Conservation (phyloP, 2,797 vertebrate species). For the Geotrypetes seraphini region DNA sequence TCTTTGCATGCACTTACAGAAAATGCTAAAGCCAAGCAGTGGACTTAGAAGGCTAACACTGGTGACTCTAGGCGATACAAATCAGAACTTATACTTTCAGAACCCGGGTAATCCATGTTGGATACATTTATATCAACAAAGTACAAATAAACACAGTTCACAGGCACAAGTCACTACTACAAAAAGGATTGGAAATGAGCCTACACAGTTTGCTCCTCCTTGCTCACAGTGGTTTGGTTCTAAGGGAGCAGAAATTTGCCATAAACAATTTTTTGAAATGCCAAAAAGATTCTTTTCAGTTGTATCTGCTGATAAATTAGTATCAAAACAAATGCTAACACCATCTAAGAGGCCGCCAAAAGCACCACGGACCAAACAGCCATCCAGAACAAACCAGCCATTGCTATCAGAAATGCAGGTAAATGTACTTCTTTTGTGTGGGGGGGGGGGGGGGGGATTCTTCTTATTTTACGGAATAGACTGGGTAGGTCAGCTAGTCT, state of each 20-base stretch:
- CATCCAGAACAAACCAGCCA: slow-evolving; percentile 81
- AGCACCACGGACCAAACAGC: slow-evolving; percentile 88
- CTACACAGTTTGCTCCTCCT: neutral
- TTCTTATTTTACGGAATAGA: neutral
- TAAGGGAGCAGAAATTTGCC: neutral
- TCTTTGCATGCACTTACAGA: slow-evolving; percentile 4
- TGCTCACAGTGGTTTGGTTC: neutral
- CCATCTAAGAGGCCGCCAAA: slow-evolving; percentile 72
- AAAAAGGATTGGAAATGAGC: neutral
- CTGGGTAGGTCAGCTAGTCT: too few relatives aligned
- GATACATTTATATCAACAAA: neutral
- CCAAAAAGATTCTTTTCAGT: slow-evolving; percentile 50
- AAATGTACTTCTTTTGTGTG: neutral
- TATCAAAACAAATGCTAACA: slow-evolving; percentile 50
- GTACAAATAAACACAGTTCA: too few relatives aligned
- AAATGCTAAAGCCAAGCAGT: neutral
- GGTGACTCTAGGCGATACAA: neutral
- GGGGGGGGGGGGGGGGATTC: neutral
- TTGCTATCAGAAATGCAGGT: slow-evolving; percentile 60
- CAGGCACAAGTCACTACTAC: neutral
- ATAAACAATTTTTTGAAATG: neutral
- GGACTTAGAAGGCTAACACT: neutral
- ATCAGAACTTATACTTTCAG: slow-evolving; percentile 5
- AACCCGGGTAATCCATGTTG: neutral
- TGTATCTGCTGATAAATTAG: slow-evolving; percentile 39